Evolutionary conservation across 2,888 invertebrate species (phyloP).

Genomic region (Drosophila tanythrix): DNA sequence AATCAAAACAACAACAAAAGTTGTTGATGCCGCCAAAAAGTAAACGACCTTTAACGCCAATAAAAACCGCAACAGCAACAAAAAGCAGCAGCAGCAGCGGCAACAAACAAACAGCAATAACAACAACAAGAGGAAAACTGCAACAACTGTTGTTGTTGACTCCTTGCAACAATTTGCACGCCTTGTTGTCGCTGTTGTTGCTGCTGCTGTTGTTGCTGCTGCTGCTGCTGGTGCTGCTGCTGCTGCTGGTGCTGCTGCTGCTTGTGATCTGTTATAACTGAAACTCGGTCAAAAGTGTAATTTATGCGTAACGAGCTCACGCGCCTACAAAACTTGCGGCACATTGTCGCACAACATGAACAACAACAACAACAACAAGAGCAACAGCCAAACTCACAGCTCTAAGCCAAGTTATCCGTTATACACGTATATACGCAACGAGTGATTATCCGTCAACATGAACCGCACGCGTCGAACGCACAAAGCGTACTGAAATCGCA

Average conservation of each 20-base stretch:
- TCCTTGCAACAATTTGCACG: conserved; percentile 74
- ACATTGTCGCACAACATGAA: conserved; percentile 52
- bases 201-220: conserved; percentile 17
- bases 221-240: conserved; percentile 20
- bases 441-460: conserved; percentile 54
- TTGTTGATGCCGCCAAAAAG: conserved; percentile 83
- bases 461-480: conserved; percentile 83
- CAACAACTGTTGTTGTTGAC: conserved; percentile 56
- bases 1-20: conserved; percentile 79
- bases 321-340: conserved; percentile 75
- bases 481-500: conserved; percentile 81
- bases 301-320: conserved; percentile 81
- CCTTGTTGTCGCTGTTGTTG: conserved; percentile 31
- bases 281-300: conserved; percentile 74
- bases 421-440: conserved; percentile 13
- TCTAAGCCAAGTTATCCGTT: conserved; percentile 55
- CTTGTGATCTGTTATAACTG: conserved; percentile 58
- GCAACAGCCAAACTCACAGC: conserved; percentile 17
- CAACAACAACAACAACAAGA: conserved; percentile 16
- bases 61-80: conserved; percentile 64
- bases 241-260: conserved; percentile 42
- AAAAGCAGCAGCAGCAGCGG: conserved; percentile 30
- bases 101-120: conserved; percentile 32
- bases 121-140: conserved; percentile 63
- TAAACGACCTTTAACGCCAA: conserved; percentile 84